These are phyloP conservation scores for Bombus soroeensis DNA, from an alignment of 1,140 invertebrate genomes.

Conservation along the genomic window DNA sequence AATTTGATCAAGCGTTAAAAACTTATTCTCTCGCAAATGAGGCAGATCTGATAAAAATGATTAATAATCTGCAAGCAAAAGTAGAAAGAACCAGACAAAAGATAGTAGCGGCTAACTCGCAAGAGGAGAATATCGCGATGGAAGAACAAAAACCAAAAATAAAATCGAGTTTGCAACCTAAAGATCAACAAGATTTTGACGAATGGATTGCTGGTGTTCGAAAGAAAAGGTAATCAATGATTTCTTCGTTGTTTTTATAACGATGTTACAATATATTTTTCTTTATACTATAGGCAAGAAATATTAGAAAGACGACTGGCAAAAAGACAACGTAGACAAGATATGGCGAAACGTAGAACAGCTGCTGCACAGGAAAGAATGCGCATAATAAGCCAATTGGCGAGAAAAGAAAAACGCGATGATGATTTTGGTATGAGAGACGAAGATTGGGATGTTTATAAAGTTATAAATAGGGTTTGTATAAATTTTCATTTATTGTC, in stretches of 20 bases:
- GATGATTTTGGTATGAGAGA: constrained; percentile 96
- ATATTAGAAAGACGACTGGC: constrained; percentile 87
- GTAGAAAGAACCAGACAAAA: constrained; percentile 92
- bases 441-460: constrained; percentile 98
- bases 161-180: constrained; percentile 83
- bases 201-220: constrained; percentile 87
- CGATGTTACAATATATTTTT: constrained; percentile 2
- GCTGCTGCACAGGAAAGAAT: constrained; percentile 96
- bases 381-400: constrained; percentile 95
- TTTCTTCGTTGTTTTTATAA: constrained; percentile 24
- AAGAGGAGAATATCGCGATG: constrained; percentile 86
- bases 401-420: constrained; percentile 92
- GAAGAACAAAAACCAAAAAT: constrained; percentile 83
- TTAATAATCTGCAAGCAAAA: constrained; percentile 88
- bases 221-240: constrained; percentile 84
- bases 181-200: constrained; percentile 86
- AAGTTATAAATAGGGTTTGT: constrained; percentile 92
- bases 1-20: constrained; percentile 87
- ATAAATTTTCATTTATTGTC: constrained; percentile 16
- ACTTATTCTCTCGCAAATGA: constrained; percentile 85
- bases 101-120: constrained; percentile 87
- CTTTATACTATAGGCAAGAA: constrained; percentile 81
- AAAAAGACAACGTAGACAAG: constrained; percentile 90
- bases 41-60: constrained; percentile 88
- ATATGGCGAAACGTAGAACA: constrained; percentile 94